These are phyloP conservation scores for Macrotis lagotis DNA, from an alignment of 2,113 vertebrate species.

Conservation along the genomic window DNA sequence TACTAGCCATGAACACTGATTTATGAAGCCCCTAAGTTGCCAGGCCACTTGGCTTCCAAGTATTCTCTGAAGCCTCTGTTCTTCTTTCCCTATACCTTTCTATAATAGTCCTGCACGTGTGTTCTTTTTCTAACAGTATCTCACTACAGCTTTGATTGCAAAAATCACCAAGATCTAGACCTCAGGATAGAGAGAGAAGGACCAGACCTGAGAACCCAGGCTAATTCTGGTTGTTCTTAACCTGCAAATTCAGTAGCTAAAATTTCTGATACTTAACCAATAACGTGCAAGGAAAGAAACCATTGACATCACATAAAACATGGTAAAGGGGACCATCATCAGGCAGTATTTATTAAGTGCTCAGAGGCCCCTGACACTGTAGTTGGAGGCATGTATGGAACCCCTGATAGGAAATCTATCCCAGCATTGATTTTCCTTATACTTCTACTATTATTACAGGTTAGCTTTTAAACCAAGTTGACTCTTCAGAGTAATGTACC, in stretches of 20 bases:
- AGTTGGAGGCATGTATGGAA: background rate
- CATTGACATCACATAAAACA: background rate
- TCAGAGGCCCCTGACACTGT: rapidly evolving
- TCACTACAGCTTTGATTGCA: background rate
- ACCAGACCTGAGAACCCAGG: background rate
- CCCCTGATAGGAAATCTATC: background rate
- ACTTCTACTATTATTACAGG: background rate
- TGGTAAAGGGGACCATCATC: background rate
- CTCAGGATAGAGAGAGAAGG: background rate
- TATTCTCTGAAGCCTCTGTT: background rate
- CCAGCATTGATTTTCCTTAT: background rate
- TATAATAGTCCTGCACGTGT: background rate
- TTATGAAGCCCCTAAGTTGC: background rate
- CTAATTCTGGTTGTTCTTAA: background rate
- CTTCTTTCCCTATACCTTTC: background rate
- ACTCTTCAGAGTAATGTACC: conserved; percentile 20
- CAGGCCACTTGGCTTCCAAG: background rate
- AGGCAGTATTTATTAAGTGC: background rate
- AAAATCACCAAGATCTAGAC: background rate
- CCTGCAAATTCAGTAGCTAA: background rate
- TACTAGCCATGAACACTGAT: background rate
- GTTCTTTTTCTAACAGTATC: background rate
- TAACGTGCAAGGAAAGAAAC: background rate
- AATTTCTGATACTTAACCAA: background rate
- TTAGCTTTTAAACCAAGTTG: background rate